A percentile compares a stretch with the other conserved stretches of the same genome.
Conservation (phyloP, 2,888 invertebrate genomes). For the Phragmatobia fuliginosa region DNA sequence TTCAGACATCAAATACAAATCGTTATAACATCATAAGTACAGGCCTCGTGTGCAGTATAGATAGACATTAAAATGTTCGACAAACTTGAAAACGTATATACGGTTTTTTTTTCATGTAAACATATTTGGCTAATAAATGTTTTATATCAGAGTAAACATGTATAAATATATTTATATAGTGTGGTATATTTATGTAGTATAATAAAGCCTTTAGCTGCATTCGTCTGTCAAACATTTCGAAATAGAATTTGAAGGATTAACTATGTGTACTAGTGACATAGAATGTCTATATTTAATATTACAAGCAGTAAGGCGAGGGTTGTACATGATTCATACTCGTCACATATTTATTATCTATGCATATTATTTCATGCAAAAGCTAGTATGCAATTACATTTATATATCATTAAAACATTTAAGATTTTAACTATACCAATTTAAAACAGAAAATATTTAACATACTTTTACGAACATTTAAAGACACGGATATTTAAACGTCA, state of each 20-base stretch:
- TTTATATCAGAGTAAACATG: background rate
- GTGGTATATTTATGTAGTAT: background rate
- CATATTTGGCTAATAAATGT: slow-evolving; percentile 1
- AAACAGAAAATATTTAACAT: slow-evolving; percentile 22
- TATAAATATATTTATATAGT: background rate
- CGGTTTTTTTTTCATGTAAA: background rate
- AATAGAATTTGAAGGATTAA: slow-evolving; percentile 20
- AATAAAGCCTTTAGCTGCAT: background rate
- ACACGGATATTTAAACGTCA: slow-evolving; percentile 24
- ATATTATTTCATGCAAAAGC: slow-evolving; percentile 60
- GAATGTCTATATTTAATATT: slow-evolving; percentile 48
- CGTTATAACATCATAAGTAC: slow-evolving; percentile 53
- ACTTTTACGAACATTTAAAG: slow-evolving; percentile 37
- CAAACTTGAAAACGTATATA: slow-evolving; percentile 14
- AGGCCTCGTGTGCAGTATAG: slow-evolving; percentile 33
- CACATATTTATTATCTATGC: slow-evolving; percentile 44
- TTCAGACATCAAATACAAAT: slow-evolving; percentile 57
- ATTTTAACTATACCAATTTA: slow-evolving; percentile 31
- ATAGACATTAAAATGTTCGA: slow-evolving; percentile 29
- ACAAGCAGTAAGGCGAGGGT: slow-evolving; percentile 72
- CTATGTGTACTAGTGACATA: slow-evolving; percentile 34
- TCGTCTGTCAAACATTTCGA: slow-evolving; percentile 11
- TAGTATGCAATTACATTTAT: slow-evolving; percentile 57
- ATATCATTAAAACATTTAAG: slow-evolving; percentile 54
- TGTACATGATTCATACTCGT: slow-evolving; percentile 61